Conservation (phyloP, 2,113 vertebrate genomes). For the Erpornis zantholeuca region DNA sequence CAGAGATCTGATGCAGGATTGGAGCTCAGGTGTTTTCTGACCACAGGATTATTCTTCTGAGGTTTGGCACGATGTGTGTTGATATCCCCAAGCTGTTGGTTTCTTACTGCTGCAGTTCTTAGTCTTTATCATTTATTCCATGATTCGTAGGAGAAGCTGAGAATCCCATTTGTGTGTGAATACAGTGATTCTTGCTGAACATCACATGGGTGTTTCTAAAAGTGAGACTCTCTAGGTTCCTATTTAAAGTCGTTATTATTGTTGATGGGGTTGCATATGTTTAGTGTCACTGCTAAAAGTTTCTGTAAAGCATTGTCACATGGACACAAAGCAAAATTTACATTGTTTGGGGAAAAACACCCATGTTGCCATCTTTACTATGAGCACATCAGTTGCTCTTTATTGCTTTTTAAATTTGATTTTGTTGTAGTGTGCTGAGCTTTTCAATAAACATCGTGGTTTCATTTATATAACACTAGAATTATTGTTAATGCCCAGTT, state of each 20-base stretch:
- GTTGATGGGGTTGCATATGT: background rate
- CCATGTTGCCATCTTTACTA: background rate
- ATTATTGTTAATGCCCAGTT: slow-evolving; percentile 43
- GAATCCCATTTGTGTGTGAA: background rate
- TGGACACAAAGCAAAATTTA: background rate
- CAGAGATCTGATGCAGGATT: background rate
- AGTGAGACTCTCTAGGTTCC: background rate
- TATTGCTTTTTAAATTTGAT: slow-evolving; percentile 58
- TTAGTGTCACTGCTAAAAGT: background rate
- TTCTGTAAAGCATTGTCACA: background rate
- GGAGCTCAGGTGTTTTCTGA: background rate
- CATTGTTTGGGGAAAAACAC: background rate
- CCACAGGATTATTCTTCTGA: background rate
- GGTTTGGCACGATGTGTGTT: background rate
- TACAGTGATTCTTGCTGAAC: background rate
- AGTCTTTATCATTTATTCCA: background rate
- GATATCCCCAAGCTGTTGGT: background rate
- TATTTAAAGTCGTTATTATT: background rate
- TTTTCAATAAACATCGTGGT: slow-evolving; percentile 32
- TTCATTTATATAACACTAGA: slow-evolving; percentile 44
- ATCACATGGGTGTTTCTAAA: background rate
- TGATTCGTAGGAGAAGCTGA: background rate
- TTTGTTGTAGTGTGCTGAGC: background rate
- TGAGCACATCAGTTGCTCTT: background rate
- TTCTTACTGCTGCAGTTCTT: background rate